phyloP scores from a whole-genome alignment of 2,797 vertebrate species.

The Semaprochilodus insignis region DNA sequence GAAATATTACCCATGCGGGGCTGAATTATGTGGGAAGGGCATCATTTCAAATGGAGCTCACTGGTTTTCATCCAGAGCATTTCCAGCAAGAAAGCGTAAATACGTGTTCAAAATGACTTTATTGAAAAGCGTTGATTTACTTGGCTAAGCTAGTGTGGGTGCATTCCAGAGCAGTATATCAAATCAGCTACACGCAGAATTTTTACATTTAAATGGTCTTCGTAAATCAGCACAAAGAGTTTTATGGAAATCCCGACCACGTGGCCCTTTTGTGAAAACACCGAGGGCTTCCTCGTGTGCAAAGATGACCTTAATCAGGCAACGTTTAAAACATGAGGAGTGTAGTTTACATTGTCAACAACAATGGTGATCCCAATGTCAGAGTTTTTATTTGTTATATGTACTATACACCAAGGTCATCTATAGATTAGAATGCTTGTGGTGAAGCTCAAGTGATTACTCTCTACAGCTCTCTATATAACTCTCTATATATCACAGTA shows the following conservation, averaged over 20 bases:
- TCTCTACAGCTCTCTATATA: too few species aligned
- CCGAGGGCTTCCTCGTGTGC: too few species aligned
- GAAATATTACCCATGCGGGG: slow-evolving; percentile 29
- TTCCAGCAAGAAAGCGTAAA: neutral
- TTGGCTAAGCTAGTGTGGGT: slow-evolving; percentile 4
- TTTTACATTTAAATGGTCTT: neutral
- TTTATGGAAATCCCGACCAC: neutral
- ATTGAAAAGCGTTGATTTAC: slow-evolving; percentile 3
- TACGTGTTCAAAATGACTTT: neutral
- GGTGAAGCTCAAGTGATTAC: too few species aligned
- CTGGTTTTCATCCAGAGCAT: neutral
- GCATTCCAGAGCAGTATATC: slow-evolving; percentile 20
- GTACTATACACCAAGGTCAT: too few species aligned
- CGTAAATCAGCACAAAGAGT: neutral
- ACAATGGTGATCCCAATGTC: too few species aligned
- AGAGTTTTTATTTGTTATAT: too few species aligned
- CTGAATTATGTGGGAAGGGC: slow-evolving; percentile 17
- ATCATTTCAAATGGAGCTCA: neutral
- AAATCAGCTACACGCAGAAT: neutral
- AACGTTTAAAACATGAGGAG: too few species aligned
- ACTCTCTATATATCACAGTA: too few species aligned
- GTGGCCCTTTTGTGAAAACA: neutral
- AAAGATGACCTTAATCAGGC: too few species aligned
- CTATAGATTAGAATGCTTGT: too few species aligned
- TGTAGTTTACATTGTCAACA: too few species aligned